Evolutionary conservation across 2,888 invertebrate species (phyloP).

Genomic region (Thereva unica): DNA sequence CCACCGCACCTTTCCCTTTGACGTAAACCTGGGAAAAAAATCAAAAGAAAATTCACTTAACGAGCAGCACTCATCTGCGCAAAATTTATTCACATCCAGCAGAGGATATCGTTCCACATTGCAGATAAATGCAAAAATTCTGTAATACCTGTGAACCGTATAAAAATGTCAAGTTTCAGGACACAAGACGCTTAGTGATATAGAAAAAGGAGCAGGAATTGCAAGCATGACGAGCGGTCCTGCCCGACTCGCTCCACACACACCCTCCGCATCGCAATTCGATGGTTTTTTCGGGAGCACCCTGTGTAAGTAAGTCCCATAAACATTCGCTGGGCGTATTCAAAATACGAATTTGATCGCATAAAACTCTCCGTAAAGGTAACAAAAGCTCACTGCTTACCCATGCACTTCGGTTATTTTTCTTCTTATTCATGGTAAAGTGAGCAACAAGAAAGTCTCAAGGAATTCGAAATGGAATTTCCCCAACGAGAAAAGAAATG

Average conservation of each 20-base stretch:
- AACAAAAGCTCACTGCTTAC: conserved; percentile 9
- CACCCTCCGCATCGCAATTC: background rate
- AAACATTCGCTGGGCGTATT: conserved; percentile 28
- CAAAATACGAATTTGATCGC: conserved; percentile 33
- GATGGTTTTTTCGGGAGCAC: no score
- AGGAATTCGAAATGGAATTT: conserved; percentile 30
- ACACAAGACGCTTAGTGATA: conserved; percentile 4
- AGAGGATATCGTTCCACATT: no score
- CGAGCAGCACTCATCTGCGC: no score
- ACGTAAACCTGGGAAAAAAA: no score
- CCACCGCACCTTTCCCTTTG: no score
- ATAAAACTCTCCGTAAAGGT: conserved; percentile 28
- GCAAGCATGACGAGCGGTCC: background rate
- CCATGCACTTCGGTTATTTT: conserved; percentile 32
- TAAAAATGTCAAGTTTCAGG: conserved; percentile 25
- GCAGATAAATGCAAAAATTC: conserved; percentile 27
- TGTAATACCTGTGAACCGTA: conserved; percentile 30
- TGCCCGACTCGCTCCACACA: background rate
- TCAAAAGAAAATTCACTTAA: no score
- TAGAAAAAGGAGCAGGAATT: background rate
- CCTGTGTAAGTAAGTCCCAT: background rate
- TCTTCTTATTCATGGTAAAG: conserved; percentile 25
- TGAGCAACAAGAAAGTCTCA: conserved; percentile 15
- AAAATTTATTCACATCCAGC: no score
- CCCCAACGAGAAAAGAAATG: conserved; percentile 23